Evolutionary conservation across 2,797 vertebrate genomes (phyloP), one percentile per base, ranked within the genome.

Genomic region (Acanthurus leucopareius): DNA sequence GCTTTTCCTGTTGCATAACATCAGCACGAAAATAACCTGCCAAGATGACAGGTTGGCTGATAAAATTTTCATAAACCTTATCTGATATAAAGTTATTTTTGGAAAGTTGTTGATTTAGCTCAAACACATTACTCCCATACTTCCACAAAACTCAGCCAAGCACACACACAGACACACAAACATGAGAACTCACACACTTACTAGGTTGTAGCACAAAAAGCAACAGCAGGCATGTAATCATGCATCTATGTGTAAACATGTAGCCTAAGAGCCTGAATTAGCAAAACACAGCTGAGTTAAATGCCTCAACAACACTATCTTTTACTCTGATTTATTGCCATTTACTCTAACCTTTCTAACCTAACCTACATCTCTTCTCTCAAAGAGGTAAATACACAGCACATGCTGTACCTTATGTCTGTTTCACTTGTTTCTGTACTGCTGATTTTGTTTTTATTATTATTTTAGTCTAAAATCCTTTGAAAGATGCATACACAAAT

Each of bases 51-150:
- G 82, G 84, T 82, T 32, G 32, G 49, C 86, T 85, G 53, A 88
- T 91, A 11, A 86, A 91, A 80, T 3, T 88, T 90, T 92, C 25
- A 91, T 88, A 69, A 80, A 82, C 19, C 1, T 42, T 48, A 77
- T 69, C 53, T 56, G 64, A 79, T 70, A 73, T 74, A 28, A 79
- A 75, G 68, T 54, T 83, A 80, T 86, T 86, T 86, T 84, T 87
- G 81, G 66, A 82, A 70, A 73, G 49, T 20, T 74, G 77, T 78
- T 69, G 76, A 85, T 80, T 86, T 59, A 54, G 71, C 58, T 54
- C 40, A 54, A 14, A 80, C 51, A 62, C 68, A 6, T 65, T 20
- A 53, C 22, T 58, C 22, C 11, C 11, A 32, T 22, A 28, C 14
- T 53, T 40, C 8, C 25, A 20, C 57, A 32, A 70, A 52, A 69